These are phyloP conservation scores for Tamandua tetradactyla DNA, from an alignment of 2,797 vertebrate species.

Conservation along the genomic window DNA sequence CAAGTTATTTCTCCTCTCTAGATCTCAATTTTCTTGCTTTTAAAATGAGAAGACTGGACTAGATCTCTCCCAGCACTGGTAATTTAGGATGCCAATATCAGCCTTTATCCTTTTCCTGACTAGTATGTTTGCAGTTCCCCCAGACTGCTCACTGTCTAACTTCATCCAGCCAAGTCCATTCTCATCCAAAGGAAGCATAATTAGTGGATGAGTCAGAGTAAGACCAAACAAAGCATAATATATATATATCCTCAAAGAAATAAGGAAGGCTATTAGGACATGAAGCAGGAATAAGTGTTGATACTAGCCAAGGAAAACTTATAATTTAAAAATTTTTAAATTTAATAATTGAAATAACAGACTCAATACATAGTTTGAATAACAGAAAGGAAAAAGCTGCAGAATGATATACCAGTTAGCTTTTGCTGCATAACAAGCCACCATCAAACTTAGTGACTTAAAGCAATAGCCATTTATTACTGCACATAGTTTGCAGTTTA, in stretches of 20 bases:
- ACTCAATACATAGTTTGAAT: neutral
- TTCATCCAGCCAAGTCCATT: neutral
- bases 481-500: neutral
- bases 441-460: neutral
- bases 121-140: neutral
- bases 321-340: too few species aligned
- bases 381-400: neutral
- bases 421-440: neutral
- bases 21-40: neutral
- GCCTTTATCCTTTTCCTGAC: neutral
- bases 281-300: neutral
- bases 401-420: neutral
- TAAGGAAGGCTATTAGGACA: neutral
- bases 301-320: neutral
- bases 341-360: neutral
- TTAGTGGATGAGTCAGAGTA: neutral
- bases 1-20: neutral
- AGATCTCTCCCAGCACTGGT: neutral
- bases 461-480: neutral
- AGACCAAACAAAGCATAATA: neutral
- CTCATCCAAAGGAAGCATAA: neutral
- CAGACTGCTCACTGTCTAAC: neutral
- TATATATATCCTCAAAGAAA: neutral
- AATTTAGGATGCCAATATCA: neutral
- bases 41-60: neutral